Conservation (phyloP, 2,888 invertebrate species). For the Hybos culiciformis region DNA sequence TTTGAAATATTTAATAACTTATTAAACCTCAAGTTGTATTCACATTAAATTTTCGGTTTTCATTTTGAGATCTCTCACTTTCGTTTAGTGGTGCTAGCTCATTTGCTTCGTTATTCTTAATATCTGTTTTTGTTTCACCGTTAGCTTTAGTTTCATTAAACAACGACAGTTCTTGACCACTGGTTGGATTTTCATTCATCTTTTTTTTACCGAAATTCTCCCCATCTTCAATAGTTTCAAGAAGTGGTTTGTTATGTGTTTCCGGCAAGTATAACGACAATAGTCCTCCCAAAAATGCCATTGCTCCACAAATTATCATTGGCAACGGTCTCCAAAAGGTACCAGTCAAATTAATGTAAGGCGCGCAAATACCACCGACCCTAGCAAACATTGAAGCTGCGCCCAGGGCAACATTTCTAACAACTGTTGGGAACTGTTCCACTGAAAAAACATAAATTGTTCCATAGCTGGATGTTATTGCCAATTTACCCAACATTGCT, state of each 20-base stretch:
- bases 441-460: slow-evolving; percentile 59
- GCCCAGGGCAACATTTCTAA: slow-evolving; percentile 76
- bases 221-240: slow-evolving; percentile 70
- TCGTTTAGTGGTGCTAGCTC: too few relatives aligned
- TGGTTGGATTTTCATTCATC: not conserved
- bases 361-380: slow-evolving; percentile 52
- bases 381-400: slow-evolving; percentile 76
- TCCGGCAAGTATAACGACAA: slow-evolving; percentile 63
- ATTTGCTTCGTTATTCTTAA: too few relatives aligned
- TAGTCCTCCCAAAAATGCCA: slow-evolving; percentile 55
- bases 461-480: slow-evolving; percentile 60
- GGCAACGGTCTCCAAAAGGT: slow-evolving; percentile 50
- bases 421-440: slow-evolving; percentile 62
- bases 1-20: too few relatives aligned
- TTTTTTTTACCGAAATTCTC: slow-evolving; percentile 45
- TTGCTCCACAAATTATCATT: slow-evolving; percentile 55
- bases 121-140: too few relatives aligned
- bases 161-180: not conserved
- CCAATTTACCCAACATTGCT: slow-evolving; percentile 58
- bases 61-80: too few relatives aligned
- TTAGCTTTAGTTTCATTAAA: too few relatives aligned
- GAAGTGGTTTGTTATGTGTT: slow-evolving; percentile 58
- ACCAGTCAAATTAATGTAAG: slow-evolving; percentile 61
- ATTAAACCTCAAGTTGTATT: too few relatives aligned
- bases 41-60: too few relatives aligned